Evolutionary conservation across 2,113 vertebrate genomes (phyloP).

Genomic region (Raja brachyura): DNA sequence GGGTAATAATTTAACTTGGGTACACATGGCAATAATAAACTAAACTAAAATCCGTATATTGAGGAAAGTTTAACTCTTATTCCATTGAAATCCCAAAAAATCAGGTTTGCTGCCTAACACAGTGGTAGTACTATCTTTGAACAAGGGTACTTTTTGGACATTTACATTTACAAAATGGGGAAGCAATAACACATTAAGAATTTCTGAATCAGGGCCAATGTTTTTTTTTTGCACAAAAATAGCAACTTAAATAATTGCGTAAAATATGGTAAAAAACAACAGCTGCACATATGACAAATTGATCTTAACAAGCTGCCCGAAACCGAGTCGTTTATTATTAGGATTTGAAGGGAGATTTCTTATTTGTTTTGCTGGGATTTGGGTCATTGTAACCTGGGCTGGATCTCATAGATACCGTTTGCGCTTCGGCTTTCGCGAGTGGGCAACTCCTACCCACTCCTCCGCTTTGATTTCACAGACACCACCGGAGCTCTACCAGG

Average conservation of each 20-base stretch:
- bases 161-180: neutral
- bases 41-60: neutral
- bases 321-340: neutral
- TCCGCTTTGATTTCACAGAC: slow-evolving; percentile 3
- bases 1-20: neutral
- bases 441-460: neutral
- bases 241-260: neutral
- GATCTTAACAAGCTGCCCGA: neutral
- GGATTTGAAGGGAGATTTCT: neutral
- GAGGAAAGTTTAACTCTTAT: neutral
- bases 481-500: neutral
- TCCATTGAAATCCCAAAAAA: neutral
- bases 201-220: neutral
- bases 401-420: neutral
- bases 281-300: neutral
- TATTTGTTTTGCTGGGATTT: too few species aligned
- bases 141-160: neutral
- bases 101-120: neutral
- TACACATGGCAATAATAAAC: neutral
- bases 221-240: neutral
- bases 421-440: neutral
- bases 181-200: neutral
- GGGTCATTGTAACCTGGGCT: neutral
- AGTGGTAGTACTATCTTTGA: neutral
- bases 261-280: neutral